phyloP scores from a whole-genome alignment of 2,113 vertebrate genomes.

The Sarotherodon lohbergeri region DNA sequence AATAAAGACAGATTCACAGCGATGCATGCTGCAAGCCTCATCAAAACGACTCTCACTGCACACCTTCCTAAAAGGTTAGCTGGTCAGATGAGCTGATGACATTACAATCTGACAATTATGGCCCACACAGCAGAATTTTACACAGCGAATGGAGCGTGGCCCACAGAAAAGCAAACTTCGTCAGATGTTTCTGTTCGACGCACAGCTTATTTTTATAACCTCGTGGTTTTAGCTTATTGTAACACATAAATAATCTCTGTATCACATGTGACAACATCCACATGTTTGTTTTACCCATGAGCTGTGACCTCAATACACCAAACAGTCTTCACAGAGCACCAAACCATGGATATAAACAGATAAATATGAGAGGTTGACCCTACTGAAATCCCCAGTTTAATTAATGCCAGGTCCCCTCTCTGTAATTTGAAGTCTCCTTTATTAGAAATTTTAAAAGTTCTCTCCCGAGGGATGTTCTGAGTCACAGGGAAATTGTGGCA shows the following conservation, averaged over 20 bases:
- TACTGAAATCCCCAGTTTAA: constrained; percentile 74
- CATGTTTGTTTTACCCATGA: constrained; percentile 56
- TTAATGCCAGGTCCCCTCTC: constrained; percentile 68
- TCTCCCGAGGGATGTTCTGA: constrained; percentile 53
- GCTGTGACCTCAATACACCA: constrained; percentile 54
- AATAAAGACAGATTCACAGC: background rate
- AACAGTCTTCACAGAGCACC: constrained; percentile 29
- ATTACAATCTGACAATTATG: constrained; percentile 15
- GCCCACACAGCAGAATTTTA: background rate
- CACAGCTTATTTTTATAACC: background rate
- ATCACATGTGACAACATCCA: constrained; percentile 33
- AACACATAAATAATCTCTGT: constrained; percentile 49
- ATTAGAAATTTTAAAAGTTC: constrained; percentile 75
- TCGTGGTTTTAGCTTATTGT: constrained; percentile 49
- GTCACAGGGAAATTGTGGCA: constrained; percentile 72
- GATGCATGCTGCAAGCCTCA: background rate
- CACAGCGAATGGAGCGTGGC: background rate
- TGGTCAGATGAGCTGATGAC: constrained; percentile 20
- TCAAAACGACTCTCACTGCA: background rate
- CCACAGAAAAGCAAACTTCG: background rate
- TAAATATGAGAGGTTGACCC: constrained; percentile 70
- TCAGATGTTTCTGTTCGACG: background rate
- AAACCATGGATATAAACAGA: constrained; percentile 56
- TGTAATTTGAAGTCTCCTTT: constrained; percentile 73
- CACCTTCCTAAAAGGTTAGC: constrained; percentile 14